A percentile compares a stretch with the other conserved stretches of the same genome.
phyloP scores from a whole-genome alignment of 2,797 vertebrate genomes.

The Pristis pectinata region DNA sequence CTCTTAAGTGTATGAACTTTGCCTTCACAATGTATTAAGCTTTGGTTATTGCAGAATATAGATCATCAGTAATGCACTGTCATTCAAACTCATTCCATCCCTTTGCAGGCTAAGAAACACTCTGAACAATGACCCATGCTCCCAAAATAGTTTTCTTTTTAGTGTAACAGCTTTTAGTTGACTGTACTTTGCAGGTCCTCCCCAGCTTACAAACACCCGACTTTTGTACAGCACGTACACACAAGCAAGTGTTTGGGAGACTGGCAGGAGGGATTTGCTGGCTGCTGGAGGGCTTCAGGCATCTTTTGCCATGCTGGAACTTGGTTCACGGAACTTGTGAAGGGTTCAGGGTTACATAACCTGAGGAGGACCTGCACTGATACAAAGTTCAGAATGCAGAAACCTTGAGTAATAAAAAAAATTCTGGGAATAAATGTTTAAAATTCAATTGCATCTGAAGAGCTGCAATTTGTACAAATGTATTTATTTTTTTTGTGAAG shows the following conservation, averaged over 20 bases:
- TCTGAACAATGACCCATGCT: not conserved
- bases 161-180: not conserved
- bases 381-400: not conserved
- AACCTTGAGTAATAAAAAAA: not conserved
- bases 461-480: not conserved
- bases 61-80: conserved; percentile 13
- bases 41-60: not conserved
- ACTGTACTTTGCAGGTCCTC: no score
- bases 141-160: not conserved
- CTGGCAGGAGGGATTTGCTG: no score
- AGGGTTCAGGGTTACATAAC: no score
- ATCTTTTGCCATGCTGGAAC: no score
- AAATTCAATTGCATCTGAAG: not conserved
- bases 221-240: no score
- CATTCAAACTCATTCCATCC: conserved; percentile 7
- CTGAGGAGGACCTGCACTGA: no score
- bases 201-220: no score
- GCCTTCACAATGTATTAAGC: conserved; percentile 31
- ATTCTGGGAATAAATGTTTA: not conserved
- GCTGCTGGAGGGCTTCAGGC: no score
- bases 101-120: not conserved
- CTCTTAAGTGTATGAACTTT: conserved; percentile 37
- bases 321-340: no score
- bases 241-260: no score
- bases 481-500: not conserved